These are phyloP conservation scores for Empidonax alnorum DNA, from an alignment of 2,113 vertebrate genomes.

Conservation along the genomic window DNA sequence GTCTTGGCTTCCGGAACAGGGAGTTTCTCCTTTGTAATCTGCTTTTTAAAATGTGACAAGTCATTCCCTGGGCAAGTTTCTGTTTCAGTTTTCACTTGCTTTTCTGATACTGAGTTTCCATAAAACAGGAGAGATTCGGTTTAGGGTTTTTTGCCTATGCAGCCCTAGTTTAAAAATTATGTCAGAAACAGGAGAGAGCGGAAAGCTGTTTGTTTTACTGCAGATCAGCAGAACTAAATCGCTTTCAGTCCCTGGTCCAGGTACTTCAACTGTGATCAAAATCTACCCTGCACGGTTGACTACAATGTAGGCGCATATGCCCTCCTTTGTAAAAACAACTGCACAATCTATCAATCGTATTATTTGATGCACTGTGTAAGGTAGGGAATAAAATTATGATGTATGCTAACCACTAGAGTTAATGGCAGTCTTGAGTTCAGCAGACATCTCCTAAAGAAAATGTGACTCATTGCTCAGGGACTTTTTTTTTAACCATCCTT, in stretches of 20 bases:
- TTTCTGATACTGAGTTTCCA: background rate
- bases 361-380: background rate
- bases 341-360: background rate
- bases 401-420: background rate
- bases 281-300: background rate
- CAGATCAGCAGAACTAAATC: background rate
- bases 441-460: background rate
- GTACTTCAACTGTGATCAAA: background rate
- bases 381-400: background rate
- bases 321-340: background rate
- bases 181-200: background rate
- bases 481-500: background rate
- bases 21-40: background rate
- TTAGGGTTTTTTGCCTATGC: background rate
- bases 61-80: constrained; percentile 4
- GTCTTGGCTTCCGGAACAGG: background rate
- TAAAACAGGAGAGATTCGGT: background rate
- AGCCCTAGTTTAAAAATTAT: background rate
- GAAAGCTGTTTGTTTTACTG: background rate
- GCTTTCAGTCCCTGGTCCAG: background rate
- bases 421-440: background rate
- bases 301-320: background rate
- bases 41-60: background rate
- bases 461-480: constrained; percentile 42
- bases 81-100: constrained; percentile 23